Evolutionary conservation across 2,113 vertebrate genomes (phyloP).

Genomic region (Neolamprologus devosi): DNA sequence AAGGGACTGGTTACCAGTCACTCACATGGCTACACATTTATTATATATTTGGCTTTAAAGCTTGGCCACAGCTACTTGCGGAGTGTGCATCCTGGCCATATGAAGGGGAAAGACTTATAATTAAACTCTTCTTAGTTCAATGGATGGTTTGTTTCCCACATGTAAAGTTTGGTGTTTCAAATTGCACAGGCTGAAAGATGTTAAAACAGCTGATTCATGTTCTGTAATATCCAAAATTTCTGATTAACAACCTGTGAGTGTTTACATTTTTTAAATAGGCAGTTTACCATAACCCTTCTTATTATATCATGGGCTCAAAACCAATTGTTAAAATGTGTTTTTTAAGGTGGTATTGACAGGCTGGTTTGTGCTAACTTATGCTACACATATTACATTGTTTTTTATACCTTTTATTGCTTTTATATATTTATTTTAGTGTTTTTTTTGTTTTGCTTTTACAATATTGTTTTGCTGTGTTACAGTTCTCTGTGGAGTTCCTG

Average conservation of each 20-base stretch:
- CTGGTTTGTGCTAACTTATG: not conserved
- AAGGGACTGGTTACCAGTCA: not conserved
- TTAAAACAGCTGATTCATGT: not conserved
- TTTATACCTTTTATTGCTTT: slow-evolving; percentile 34
- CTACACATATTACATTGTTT: not conserved
- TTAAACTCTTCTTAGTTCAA: not conserved
- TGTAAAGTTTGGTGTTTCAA: not conserved
- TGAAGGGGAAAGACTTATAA: not conserved
- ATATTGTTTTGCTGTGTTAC: not conserved
- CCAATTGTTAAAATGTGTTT: not conserved
- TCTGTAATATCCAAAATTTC: not conserved
- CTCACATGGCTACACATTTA: not conserved
- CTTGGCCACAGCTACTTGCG: not conserved
- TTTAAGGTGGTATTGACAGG: not conserved
- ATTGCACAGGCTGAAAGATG: not conserved
- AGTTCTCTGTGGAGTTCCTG: not conserved
- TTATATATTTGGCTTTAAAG: not conserved
- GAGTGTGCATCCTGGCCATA: not conserved
- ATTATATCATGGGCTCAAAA: too few relatives aligned
- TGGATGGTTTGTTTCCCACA: not conserved
- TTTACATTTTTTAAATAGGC: not conserved
- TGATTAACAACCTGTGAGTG: not conserved
- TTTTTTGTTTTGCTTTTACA: slow-evolving; percentile 8
- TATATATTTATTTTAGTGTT: not conserved
- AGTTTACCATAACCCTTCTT: not conserved